Conservation (phyloP, 2,888 invertebrate species). For the Odontothrips loti region DNA sequence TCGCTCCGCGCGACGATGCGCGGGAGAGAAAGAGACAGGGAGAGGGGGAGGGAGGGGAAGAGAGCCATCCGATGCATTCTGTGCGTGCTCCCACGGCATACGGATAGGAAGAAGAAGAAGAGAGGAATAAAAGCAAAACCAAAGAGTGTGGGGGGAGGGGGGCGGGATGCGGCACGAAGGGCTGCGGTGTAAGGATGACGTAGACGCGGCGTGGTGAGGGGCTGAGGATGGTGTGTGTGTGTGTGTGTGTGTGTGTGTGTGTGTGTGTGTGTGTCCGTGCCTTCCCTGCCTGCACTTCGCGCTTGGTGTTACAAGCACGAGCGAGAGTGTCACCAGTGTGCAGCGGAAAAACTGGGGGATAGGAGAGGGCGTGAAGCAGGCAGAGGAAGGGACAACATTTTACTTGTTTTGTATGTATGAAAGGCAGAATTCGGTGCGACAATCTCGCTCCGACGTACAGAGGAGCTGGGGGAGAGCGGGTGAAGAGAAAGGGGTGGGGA, state of each 20-base stretch:
- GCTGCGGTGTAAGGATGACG: too few relatives aligned
- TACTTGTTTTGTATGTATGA: constrained; percentile 25
- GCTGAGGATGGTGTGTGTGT: background rate
- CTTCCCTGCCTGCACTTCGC: background rate
- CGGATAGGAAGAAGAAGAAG: too few relatives aligned
- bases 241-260: background rate
- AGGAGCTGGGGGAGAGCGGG: background rate
- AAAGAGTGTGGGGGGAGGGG: too few relatives aligned
- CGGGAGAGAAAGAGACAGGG: too few relatives aligned
- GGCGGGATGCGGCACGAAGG: too few relatives aligned
- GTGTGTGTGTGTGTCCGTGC: background rate
- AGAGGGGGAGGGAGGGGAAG: too few relatives aligned
- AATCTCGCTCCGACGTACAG: background rate
- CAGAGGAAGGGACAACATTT: constrained; percentile 12
- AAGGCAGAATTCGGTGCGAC: constrained; percentile 25
- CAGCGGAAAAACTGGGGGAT: background rate
- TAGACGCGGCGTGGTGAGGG: too few relatives aligned
- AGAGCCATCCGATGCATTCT: too few relatives aligned
- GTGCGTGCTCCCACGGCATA: too few relatives aligned
- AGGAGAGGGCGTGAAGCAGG: background rate
- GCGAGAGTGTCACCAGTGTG: constrained; percentile 16
- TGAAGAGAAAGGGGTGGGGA: background rate
- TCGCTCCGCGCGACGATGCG: background rate
- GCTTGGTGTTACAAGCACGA: background rate
- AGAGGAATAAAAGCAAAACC: too few relatives aligned